Evolutionary conservation across 2,797 vertebrate species (phyloP).

Genomic region (Pipistrellus kuhlii): DNA sequence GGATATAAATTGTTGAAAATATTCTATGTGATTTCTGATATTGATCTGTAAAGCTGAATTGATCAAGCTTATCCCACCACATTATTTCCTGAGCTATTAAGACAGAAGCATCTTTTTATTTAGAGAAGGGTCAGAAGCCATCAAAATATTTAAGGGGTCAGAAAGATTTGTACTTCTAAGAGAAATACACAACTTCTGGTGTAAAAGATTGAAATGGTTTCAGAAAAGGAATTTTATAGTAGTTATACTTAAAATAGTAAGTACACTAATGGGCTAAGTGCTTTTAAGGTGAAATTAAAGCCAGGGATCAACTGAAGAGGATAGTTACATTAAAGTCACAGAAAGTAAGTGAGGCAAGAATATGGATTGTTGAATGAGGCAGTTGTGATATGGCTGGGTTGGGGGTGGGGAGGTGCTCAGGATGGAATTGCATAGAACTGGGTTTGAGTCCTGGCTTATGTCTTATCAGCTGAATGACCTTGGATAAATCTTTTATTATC

Average conservation of each 20-base stretch:
- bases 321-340: neutral
- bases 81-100: conserved; percentile 19
- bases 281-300: conserved; percentile 39
- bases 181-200: conserved; percentile 28
- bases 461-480: conserved; percentile 8
- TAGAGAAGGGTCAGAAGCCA: conserved; percentile 50
- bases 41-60: conserved; percentile 24
- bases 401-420: too few species aligned
- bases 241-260: neutral
- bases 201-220: neutral
- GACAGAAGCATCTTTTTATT: conserved; percentile 4
- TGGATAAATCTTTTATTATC: neutral
- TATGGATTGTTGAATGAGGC: neutral
- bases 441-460: neutral
- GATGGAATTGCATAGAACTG: neutral
- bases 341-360: neutral
- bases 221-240: conserved; percentile 24
- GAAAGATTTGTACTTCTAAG: conserved; percentile 16
- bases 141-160: conserved; percentile 50
- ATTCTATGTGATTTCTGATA: conserved; percentile 59
- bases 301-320: neutral
- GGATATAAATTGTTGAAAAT: neutral
- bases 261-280: neutral
- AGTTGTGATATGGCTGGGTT: neutral
- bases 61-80: neutral